These are phyloP conservation scores for Macroglossus sobrinus DNA, from an alignment of 2,113 vertebrate genomes.

Conservation along the genomic window DNA sequence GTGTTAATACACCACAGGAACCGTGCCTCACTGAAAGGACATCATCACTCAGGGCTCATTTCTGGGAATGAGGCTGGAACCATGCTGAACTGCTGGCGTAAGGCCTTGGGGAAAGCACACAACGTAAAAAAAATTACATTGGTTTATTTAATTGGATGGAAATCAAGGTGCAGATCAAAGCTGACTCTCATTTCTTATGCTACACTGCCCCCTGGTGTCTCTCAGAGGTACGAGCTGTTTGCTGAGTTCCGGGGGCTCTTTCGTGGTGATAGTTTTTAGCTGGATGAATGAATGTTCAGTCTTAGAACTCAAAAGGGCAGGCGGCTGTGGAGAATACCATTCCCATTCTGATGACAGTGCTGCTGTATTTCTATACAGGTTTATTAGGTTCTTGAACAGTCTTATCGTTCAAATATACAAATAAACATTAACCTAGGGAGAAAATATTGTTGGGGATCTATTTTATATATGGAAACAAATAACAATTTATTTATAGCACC, in stretches of 20 bases:
- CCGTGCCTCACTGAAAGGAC: not conserved
- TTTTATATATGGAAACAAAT: not conserved
- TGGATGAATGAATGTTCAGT: not conserved
- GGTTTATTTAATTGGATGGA: not conserved
- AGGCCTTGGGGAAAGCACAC: not conserved
- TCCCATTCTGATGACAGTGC: not conserved
- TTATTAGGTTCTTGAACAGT: not conserved
- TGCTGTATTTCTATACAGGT: not conserved
- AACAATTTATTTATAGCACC: not conserved
- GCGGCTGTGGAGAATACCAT: not conserved
- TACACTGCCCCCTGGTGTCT: slow-evolving; percentile 49
- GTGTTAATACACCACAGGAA: not conserved
- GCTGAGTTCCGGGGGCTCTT: not conserved
- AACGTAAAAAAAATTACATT: not conserved
- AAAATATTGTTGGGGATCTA: not conserved
- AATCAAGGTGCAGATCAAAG: accelerated
- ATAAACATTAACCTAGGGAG: not conserved
- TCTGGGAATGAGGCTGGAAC: not conserved
- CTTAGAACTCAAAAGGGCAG: not conserved
- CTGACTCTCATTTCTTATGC: not conserved
- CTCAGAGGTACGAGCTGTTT: not conserved
- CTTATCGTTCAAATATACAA: not conserved
- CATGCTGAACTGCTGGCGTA: not conserved
- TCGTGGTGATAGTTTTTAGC: not conserved
- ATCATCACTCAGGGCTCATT: not conserved